Evolutionary conservation across 2,797 vertebrate species (phyloP).

Genomic region (Acanthurus leucopareius): DNA sequence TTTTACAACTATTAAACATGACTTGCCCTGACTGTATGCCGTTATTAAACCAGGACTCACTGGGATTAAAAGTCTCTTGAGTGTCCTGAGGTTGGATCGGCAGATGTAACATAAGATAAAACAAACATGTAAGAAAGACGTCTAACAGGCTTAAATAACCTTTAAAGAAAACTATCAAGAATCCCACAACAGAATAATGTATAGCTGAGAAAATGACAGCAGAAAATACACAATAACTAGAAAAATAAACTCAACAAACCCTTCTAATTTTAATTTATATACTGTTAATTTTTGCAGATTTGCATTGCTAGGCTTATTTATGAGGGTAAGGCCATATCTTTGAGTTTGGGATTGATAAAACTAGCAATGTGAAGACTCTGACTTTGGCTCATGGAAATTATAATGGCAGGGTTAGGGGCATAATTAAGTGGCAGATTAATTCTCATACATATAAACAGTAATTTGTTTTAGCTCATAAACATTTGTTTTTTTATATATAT

Average conservation of each 20-base stretch:
- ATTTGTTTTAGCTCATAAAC: no score
- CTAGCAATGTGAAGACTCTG: not conserved
- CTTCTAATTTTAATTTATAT: not conserved
- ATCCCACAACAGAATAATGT: no score
- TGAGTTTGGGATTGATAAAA: not conserved
- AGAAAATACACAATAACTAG: no score
- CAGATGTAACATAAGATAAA: not conserved
- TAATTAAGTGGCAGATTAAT: not conserved
- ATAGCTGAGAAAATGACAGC: no score
- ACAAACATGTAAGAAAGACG: not conserved
- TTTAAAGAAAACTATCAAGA: no score
- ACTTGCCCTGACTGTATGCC: not conserved
- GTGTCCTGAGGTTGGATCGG: not conserved
- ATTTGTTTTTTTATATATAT: not conserved
- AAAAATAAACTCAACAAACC: no score
- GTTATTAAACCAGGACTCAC: not conserved
- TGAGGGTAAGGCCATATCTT: not conserved
- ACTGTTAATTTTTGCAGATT: not conserved
- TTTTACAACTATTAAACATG: not conserved
- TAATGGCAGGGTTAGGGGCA: not conserved
- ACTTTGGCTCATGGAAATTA: not conserved
- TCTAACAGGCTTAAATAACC: not conserved
- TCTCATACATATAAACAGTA: no score
- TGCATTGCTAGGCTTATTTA: no score
- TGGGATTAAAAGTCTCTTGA: not conserved